These are phyloP conservation scores for Noctilio leporinus DNA, from an alignment of 2,113 vertebrate species.

Conservation along the genomic window DNA sequence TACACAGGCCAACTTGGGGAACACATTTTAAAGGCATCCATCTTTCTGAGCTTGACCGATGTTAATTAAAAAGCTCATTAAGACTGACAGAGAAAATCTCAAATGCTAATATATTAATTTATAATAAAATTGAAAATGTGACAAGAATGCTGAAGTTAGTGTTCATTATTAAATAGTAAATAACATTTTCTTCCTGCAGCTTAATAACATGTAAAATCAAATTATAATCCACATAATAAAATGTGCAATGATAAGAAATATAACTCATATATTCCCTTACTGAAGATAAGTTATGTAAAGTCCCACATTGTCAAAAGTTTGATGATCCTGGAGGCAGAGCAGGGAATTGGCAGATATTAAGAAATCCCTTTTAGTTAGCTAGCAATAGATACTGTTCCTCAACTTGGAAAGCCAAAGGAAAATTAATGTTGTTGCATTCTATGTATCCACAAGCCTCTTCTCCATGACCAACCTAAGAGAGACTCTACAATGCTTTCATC, in stretches of 20 bases:
- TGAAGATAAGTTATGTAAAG: neutral
- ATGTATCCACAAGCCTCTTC: neutral
- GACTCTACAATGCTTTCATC: neutral
- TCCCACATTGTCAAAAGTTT: neutral
- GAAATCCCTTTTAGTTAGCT: neutral
- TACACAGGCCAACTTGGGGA: neutral
- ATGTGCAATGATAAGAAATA: neutral
- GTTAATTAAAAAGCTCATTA: neutral
- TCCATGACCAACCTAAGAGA: neutral
- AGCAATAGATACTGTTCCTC: neutral
- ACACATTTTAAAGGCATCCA: neutral
- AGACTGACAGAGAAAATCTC: neutral
- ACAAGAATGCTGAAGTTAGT: neutral
- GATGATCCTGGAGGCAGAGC: neutral
- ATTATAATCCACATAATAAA: neutral
- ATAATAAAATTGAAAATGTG: neutral
- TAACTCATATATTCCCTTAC: neutral
- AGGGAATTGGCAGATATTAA: neutral
- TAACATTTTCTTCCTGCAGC: neutral
- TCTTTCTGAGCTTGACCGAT: neutral
- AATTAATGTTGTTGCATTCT: neutral
- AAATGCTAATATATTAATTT: neutral
- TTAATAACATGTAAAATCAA: neutral
- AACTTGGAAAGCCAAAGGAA: neutral
- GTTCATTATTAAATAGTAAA: neutral